phyloP scores from a whole-genome alignment of 2,888 invertebrate genomes.

The Leptinotarsa juncta region DNA sequence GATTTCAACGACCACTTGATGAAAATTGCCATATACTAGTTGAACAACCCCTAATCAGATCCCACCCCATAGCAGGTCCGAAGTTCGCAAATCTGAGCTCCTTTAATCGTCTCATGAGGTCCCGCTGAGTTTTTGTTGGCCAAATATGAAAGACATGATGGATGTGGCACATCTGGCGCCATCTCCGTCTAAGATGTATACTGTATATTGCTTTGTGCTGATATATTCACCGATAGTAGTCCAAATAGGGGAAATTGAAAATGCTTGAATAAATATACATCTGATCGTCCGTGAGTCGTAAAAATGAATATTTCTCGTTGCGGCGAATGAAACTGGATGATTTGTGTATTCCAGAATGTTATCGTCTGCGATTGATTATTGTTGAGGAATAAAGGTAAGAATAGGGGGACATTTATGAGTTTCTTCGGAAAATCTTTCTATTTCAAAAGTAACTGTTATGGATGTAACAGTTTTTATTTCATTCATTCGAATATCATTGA shows the following conservation, averaged over 20 bases:
- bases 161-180: constrained; percentile 58
- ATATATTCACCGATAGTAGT: constrained; percentile 57
- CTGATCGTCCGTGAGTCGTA: constrained; percentile 60
- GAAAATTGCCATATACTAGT: too few relatives aligned
- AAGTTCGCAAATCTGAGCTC: constrained; percentile 31
- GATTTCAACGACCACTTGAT: too few relatives aligned
- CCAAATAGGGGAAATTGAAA: constrained; percentile 59
- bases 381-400: constrained; percentile 3
- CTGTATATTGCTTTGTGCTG: constrained; percentile 59
- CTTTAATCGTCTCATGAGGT: constrained; percentile 49
- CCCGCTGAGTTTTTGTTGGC: constrained; percentile 35
- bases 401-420: too few relatives aligned
- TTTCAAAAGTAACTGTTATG: too few relatives aligned
- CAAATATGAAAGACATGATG: constrained; percentile 55
- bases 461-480: too few relatives aligned
- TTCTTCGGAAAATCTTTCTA: too few relatives aligned
- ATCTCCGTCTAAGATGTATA: constrained; percentile 56
- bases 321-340: constrained; percentile 21
- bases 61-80: too few relatives aligned
- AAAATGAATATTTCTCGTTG: constrained; percentile 55
- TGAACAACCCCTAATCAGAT: too few relatives aligned
- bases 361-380: constrained; percentile 34
- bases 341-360: constrained; percentile 32
- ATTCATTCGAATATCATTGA: too few relatives aligned
- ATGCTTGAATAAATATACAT: constrained; percentile 60